A percentile compares a stretch with the other conserved stretches of the same genome.
These are phyloP conservation scores for Tetraodon nigroviridis DNA, from an alignment of 2,113 vertebrate genomes.

Conservation along the genomic window DNA sequence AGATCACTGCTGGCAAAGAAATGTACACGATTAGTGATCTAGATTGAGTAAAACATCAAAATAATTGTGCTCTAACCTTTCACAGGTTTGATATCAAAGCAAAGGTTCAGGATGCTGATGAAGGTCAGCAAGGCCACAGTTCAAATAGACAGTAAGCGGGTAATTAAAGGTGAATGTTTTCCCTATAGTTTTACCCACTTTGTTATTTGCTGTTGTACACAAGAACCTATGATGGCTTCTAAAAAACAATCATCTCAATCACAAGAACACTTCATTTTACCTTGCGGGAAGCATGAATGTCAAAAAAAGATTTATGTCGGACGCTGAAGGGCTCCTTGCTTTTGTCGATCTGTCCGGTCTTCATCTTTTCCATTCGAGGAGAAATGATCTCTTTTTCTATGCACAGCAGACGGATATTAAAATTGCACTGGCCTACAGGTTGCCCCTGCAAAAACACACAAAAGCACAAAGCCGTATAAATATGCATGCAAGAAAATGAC, in stretches of 20 bases:
- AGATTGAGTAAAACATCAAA: constrained; percentile 37
- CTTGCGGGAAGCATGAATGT: constrained; percentile 90
- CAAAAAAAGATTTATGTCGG: constrained; percentile 94
- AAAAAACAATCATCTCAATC: too few species aligned
- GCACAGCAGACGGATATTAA: constrained; percentile 88
- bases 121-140: constrained; percentile 3
- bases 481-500: background rate
- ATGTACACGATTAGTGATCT: constrained; percentile 21
- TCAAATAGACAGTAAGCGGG: too few species aligned
- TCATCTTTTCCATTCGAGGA: constrained; percentile 94
- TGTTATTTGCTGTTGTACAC: too few species aligned
- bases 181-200: too few species aligned
- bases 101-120: constrained; percentile 39
- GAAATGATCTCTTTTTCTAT: constrained; percentile 97
- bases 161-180: too few species aligned
- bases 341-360: constrained; percentile 93
- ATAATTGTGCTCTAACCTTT: constrained; percentile 48
- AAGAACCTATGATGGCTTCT: too few species aligned
- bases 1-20: constrained; percentile 31
- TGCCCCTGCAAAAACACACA: constrained; percentile 80
- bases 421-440: constrained; percentile 95
- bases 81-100: constrained; percentile 25
- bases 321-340: constrained; percentile 93
- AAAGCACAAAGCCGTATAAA: constrained; percentile 21
- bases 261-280: constrained; percentile 63